Evolutionary conservation across 2,113 vertebrate genomes (phyloP).

Genomic region (Lontra canadensis): DNA sequence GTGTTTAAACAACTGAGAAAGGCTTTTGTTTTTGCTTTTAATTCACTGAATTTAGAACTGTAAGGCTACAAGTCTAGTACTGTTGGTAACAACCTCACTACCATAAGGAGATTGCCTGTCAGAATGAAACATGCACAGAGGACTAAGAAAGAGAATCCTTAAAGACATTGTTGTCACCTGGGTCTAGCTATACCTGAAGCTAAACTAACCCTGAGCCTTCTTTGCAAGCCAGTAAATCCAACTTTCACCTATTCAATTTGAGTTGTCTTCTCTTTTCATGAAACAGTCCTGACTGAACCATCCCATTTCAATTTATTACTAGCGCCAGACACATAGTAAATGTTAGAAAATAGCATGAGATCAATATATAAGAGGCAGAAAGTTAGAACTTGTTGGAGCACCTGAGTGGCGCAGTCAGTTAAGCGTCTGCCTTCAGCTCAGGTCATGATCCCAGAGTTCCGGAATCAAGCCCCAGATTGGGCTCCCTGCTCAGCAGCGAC

Average conservation of each 20-base stretch:
- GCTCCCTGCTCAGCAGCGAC: background rate
- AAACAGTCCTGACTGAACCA: slow-evolving; percentile 4
- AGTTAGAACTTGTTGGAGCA: background rate
- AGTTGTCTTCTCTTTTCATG: background rate
- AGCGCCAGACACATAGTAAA: background rate
- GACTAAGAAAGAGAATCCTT: background rate
- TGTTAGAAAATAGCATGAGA: slow-evolving; percentile 24
- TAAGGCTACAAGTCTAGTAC: background rate
- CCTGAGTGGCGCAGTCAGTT: background rate
- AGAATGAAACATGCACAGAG: background rate
- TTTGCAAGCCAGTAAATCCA: slow-evolving; percentile 24
- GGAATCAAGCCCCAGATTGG: background rate
- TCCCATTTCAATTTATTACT: background rate
- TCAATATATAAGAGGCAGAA: background rate
- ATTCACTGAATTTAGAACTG: background rate
- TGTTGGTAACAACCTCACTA: background rate
- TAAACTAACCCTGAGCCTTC: background rate
- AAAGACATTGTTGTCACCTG: background rate
- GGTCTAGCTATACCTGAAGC: slow-evolving; percentile 28
- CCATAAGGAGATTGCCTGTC: background rate
- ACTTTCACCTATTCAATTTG: background rate
- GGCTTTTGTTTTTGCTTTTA: slow-evolving; percentile 28
- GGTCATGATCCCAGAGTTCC: background rate
- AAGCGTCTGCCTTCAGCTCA: background rate
- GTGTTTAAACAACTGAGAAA: background rate